Conservation (phyloP, 2,797 vertebrate genomes). For the Melanotaenia boesemani region DNA sequence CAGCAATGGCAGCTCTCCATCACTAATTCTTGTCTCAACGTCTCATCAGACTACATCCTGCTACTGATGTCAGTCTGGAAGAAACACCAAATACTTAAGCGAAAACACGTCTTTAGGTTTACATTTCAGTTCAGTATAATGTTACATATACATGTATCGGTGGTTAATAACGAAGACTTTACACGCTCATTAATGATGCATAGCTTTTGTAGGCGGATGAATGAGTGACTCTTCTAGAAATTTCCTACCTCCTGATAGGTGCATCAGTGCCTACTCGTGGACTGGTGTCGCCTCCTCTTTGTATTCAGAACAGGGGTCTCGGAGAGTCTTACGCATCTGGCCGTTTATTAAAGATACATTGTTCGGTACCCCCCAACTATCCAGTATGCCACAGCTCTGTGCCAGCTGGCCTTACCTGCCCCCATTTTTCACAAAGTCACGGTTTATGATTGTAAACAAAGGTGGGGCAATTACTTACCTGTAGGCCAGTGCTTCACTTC, state of each 20-base stretch:
- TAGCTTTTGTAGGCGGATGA: constrained; percentile 23
- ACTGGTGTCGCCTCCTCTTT: constrained; percentile 19
- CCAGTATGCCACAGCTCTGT: not conserved
- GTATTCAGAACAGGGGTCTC: not conserved
- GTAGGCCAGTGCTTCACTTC: too few species aligned
- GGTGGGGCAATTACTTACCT: not conserved
- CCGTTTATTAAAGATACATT: constrained; percentile 22
- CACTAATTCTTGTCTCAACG: not conserved
- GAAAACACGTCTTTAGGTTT: not conserved
- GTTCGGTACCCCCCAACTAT: not conserved
- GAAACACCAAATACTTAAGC: not conserved
- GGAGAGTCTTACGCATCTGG: constrained; percentile 29
- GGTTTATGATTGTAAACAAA: not conserved
- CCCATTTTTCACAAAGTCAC: not conserved
- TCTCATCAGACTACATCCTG: not conserved
- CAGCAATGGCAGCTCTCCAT: not conserved
- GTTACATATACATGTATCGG: not conserved
- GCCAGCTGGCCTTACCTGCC: not conserved
- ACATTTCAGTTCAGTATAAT: not conserved
- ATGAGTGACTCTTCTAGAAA: constrained; percentile 65
- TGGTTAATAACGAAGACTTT: not conserved
- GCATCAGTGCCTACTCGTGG: not conserved
- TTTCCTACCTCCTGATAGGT: constrained; percentile 35
- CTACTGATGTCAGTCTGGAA: constrained; percentile 2
- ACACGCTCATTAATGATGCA: constrained; percentile 26